Conservation (phyloP, 2,797 vertebrate genomes). For the Nyctibius grandis region DNA sequence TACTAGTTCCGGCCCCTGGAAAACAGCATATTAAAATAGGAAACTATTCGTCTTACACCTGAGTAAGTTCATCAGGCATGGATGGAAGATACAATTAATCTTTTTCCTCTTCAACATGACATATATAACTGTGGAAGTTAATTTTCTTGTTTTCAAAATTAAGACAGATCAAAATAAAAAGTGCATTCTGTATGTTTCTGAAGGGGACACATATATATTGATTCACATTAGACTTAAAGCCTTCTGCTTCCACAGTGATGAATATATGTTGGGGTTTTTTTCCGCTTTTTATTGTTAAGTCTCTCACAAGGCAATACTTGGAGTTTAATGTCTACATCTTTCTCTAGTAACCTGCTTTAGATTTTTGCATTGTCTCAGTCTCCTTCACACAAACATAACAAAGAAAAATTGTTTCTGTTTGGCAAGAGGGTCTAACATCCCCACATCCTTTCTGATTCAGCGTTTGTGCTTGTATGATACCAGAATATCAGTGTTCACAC, state of each 20-base stretch:
- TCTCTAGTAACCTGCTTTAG: not conserved
- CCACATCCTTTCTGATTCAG: not conserved
- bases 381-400: not conserved
- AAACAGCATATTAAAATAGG: conserved; percentile 52
- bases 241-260: not conserved
- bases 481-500: not conserved
- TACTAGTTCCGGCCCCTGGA: conserved; percentile 4
- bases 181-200: not conserved
- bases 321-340: not conserved
- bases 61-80: conserved; percentile 1
- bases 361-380: not conserved
- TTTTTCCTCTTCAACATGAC: not conserved
- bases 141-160: not conserved
- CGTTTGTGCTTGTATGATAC: not conserved
- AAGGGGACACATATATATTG: not conserved
- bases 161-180: not conserved
- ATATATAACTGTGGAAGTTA: not conserved
- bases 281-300: not conserved
- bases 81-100: conserved; percentile 4
- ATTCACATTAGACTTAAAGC: not conserved
- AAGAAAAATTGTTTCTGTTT: not conserved
- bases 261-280: not conserved
- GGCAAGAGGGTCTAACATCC: not conserved
- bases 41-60: conserved; percentile 35
- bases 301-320: not conserved